Conservation (phyloP, 2,888 invertebrate species). For the Drosophila borborema region DNA sequence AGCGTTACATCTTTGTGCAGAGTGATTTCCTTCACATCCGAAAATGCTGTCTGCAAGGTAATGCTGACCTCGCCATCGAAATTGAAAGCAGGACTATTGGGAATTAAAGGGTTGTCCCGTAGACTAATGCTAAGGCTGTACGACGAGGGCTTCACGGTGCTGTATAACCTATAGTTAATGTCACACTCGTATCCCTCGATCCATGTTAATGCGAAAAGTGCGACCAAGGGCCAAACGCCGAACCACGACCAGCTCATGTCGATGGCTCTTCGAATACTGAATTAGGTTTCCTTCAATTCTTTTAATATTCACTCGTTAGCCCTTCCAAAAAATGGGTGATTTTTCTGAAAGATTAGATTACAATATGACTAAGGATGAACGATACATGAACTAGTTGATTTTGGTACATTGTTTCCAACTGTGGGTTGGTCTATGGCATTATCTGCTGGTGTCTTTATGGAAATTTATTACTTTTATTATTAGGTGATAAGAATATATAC, state of each 20-base stretch:
- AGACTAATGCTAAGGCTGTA: slow-evolving; percentile 86
- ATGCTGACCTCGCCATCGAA: slow-evolving; percentile 84
- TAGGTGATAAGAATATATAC: slow-evolving; percentile 38
- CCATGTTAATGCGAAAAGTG: slow-evolving; percentile 26
- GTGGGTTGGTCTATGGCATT: neutral
- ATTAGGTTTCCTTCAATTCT: neutral
- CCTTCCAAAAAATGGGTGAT: slow-evolving; percentile 10
- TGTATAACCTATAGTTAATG: slow-evolving; percentile 72
- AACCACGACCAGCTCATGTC: slow-evolving; percentile 40
- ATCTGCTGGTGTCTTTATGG: neutral
- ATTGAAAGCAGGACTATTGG: slow-evolving; percentile 53
- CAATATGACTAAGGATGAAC: slow-evolving; percentile 3
- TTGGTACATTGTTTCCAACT: slow-evolving; percentile 15
- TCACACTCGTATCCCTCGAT: slow-evolving; percentile 20
- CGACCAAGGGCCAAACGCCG: slow-evolving; percentile 5
- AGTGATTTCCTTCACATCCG: slow-evolving; percentile 85
- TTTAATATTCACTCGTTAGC: neutral
- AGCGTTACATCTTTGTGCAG: slow-evolving; percentile 84
- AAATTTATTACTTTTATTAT: slow-evolving; percentile 4
- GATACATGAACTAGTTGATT: neutral
- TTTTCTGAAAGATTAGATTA: slow-evolving; percentile 31
- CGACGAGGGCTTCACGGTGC: slow-evolving; percentile 85
- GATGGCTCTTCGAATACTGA: slow-evolving; percentile 39
- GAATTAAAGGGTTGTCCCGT: slow-evolving; percentile 36
- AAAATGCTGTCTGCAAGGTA: slow-evolving; percentile 84